These are phyloP conservation scores for Hoplias malabaricus DNA, from an alignment of 2,113 vertebrate genomes.

Conservation along the genomic window DNA sequence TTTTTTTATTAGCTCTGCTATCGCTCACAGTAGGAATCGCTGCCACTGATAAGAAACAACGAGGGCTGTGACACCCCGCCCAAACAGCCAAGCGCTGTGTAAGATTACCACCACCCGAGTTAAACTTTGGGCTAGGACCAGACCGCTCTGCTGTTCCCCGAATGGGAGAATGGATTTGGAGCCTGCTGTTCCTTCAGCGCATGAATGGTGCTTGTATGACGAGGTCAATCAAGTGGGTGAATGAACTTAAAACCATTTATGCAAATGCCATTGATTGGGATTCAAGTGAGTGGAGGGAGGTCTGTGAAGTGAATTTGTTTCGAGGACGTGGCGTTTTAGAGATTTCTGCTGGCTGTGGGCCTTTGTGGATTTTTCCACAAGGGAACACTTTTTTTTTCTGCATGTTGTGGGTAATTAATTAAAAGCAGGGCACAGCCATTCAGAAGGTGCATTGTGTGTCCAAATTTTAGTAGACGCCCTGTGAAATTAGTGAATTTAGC, in stretches of 20 bases:
- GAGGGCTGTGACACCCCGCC: not conserved
- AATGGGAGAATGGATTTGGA: not conserved
- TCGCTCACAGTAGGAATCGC: not conserved
- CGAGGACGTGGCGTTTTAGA: not conserved
- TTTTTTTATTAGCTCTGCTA: not conserved
- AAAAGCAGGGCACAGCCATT: not conserved
- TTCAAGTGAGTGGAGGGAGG: not conserved
- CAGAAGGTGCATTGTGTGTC: not conserved
- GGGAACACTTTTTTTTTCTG: not conserved
- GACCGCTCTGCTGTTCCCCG: no score
- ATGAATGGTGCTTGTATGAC: not conserved
- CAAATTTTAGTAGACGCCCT: no score
- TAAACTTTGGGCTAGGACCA: not conserved
- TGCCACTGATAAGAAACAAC: not conserved
- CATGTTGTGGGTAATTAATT: not conserved
- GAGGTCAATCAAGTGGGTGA: not conserved
- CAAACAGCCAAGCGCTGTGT: not conserved
- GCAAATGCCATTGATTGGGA: not conserved
- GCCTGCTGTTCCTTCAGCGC: not conserved
- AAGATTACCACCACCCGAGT: not conserved
- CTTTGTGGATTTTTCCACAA: no score
- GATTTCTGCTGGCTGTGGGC: not conserved
- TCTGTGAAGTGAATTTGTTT: not conserved
- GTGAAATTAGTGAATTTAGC: no score
- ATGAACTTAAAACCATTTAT: not conserved